These are phyloP conservation scores for Fissipunctia ypsillon DNA, from an alignment of 2,888 invertebrate genomes.

Conservation along the genomic window DNA sequence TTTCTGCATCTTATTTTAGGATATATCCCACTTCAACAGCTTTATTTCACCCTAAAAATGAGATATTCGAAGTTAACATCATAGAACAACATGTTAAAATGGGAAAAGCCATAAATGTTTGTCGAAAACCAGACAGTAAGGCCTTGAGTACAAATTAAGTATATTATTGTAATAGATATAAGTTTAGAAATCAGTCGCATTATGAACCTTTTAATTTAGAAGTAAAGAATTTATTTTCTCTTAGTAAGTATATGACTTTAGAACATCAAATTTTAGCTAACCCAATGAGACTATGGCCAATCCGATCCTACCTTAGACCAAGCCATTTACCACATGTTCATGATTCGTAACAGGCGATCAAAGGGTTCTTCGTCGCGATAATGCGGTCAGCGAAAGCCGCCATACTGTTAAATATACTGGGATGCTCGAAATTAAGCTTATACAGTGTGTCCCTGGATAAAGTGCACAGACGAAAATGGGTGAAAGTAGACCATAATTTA, in stretches of 20 bases:
- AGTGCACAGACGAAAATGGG: no score
- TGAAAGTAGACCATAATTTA: no score
- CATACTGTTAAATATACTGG: background rate
- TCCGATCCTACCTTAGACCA: background rate
- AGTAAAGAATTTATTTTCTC: constrained; percentile 20
- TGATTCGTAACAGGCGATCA: background rate
- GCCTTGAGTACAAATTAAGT: constrained; percentile 39
- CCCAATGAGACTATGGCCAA: background rate
- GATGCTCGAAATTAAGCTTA: background rate
- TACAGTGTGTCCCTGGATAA: no score
- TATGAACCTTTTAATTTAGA: constrained; percentile 25
- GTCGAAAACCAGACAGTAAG: constrained; percentile 37
- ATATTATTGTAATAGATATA: constrained; percentile 27
- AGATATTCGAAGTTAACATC: background rate
- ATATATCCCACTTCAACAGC: background rate
- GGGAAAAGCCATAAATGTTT: constrained; percentile 4
- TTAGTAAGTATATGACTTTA: constrained; percentile 22
- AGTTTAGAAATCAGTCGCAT: constrained; percentile 51
- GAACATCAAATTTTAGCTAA: constrained; percentile 1
- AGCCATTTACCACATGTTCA: background rate
- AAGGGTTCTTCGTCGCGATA: background rate
- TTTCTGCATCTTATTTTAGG: constrained; percentile 31
- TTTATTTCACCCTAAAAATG: background rate
- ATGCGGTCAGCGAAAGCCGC: background rate
- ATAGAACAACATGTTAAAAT: background rate